Conservation (phyloP, 2,113 vertebrate species). For the Scolopax mira region DNA sequence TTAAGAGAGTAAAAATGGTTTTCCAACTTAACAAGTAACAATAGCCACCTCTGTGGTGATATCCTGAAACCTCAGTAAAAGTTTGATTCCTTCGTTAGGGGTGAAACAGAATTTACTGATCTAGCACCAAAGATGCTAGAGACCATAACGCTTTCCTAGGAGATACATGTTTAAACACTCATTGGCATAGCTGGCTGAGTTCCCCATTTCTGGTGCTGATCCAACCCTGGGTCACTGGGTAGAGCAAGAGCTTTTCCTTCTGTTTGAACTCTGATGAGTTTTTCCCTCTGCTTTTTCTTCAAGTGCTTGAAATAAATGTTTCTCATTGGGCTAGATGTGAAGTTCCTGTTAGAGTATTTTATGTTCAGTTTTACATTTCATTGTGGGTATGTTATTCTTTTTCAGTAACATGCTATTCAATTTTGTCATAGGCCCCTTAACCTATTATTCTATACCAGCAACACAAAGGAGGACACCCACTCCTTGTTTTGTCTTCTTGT, state of each 20-base stretch:
- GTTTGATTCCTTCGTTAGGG: not conserved
- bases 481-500: not conserved
- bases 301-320: not conserved
- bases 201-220: not conserved
- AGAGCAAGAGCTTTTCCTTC: not conserved
- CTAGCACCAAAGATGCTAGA: not conserved
- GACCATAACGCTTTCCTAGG: not conserved
- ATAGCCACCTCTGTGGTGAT: not conserved
- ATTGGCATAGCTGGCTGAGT: not conserved
- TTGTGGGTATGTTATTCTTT: not conserved
- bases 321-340: not conserved
- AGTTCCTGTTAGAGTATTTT: not conserved
- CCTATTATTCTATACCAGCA: not conserved
- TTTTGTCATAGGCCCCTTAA: not conserved
- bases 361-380: not conserved
- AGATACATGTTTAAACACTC: not conserved
- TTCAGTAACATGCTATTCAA: not conserved
- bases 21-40: not conserved
- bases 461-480: not conserved
- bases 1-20: not conserved
- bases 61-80: not conserved
- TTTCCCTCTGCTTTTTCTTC: not conserved
- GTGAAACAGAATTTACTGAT: not conserved
- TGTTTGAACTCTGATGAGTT: not conserved
- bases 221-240: not conserved